These are phyloP conservation scores for Oryzias curvinotus DNA, from an alignment of 2,113 vertebrate species.

Conservation along the genomic window DNA sequence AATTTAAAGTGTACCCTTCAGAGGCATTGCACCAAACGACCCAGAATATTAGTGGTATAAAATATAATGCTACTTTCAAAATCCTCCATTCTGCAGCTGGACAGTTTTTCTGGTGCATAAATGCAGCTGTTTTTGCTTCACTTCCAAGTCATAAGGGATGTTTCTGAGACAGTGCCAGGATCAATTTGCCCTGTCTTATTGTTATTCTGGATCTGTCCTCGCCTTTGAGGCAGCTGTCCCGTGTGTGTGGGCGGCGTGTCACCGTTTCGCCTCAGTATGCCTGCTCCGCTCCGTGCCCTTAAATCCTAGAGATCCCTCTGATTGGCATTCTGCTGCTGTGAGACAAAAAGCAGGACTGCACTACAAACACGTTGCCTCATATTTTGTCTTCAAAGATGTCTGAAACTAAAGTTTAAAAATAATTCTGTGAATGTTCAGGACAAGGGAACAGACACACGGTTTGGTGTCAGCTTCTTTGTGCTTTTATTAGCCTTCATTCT, in stretches of 20 bases:
- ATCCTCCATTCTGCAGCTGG: background rate
- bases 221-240: constrained; percentile 50
- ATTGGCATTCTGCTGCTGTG: constrained; percentile 36
- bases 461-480: too few relatives aligned
- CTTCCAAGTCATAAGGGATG: background rate
- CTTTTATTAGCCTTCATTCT: too few relatives aligned
- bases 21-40: constrained; percentile 20
- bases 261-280: constrained; percentile 41
- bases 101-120: background rate
- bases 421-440: constrained; percentile 14
- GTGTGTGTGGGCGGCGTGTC: constrained; percentile 19
- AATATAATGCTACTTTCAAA: constrained; percentile 7
- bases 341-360: constrained; percentile 16
- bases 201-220: constrained; percentile 52
- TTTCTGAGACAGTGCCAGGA: constrained; percentile 18
- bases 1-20: constrained; percentile 54
- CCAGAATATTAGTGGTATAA: constrained; percentile 31
- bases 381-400: constrained; percentile 17
- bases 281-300: constrained; percentile 24
- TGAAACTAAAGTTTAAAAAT: constrained; percentile 8
- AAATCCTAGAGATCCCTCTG: constrained; percentile 40
- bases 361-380: constrained; percentile 11
- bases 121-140: background rate
- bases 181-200: constrained; percentile 47
- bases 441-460: too few relatives aligned